Conservation (phyloP, 2,888 invertebrate species). For the Scelioninae gen. 2 region DNA sequence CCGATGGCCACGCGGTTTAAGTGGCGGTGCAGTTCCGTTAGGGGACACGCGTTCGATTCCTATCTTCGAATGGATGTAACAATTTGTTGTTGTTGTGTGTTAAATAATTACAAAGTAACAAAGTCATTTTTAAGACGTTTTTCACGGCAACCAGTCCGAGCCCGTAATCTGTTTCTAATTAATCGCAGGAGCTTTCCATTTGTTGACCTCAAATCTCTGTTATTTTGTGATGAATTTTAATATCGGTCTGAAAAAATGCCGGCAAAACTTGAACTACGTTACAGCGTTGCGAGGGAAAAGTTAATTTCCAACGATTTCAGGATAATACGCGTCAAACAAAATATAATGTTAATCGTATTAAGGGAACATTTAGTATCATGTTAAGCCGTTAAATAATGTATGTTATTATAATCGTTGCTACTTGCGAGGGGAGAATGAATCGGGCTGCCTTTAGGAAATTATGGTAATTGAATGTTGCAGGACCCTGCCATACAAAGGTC, state of each 20-base stretch:
- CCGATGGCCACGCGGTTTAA: too few relatives aligned
- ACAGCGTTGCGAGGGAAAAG: slow-evolving; percentile 12
- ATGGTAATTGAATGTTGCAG: slow-evolving; percentile 33
- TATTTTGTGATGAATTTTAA: slow-evolving; percentile 9
- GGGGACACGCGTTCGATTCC: too few relatives aligned
- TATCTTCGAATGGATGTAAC: too few relatives aligned
- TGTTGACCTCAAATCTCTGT: background rate
- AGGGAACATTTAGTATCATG: slow-evolving; percentile 14
- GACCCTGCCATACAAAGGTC: slow-evolving; percentile 10
- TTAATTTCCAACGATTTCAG: background rate
- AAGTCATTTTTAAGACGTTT: too few relatives aligned
- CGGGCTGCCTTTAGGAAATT: slow-evolving; percentile 6
- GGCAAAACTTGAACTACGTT: background rate
- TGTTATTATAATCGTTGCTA: slow-evolving; percentile 30
- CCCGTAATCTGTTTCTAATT: slow-evolving; percentile 23
- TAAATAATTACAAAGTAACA: too few relatives aligned
- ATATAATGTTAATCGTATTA: slow-evolving; percentile 12
- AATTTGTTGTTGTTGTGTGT: too few relatives aligned
- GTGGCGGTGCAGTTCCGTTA: too few relatives aligned
- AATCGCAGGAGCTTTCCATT: background rate
- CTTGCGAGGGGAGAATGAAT: slow-evolving; percentile 11
- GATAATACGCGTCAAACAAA: background rate
- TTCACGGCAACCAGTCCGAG: background rate
- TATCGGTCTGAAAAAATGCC: background rate
- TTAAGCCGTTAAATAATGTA: slow-evolving; percentile 30